phyloP scores from a whole-genome alignment of 2,888 invertebrate species.

The Phrixothrix hirtus region DNA sequence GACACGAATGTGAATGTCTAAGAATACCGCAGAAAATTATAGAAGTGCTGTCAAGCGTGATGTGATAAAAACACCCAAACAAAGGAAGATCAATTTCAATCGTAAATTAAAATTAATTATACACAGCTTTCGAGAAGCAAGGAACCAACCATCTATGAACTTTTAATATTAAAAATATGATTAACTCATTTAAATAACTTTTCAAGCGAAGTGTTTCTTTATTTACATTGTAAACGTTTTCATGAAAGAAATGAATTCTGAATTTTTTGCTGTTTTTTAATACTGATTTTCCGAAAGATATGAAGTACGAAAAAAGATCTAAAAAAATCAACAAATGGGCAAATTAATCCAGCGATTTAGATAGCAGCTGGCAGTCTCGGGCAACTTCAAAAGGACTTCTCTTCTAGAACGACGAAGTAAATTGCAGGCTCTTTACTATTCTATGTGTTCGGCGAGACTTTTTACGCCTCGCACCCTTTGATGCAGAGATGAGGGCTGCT shows the following conservation, averaged over 20 bases:
- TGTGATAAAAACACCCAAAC: background rate
- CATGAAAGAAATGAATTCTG: too few relatives aligned
- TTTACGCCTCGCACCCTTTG: slow-evolving; percentile 31
- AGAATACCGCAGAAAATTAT: too few relatives aligned
- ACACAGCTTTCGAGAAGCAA: too few relatives aligned
- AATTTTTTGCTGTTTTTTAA: background rate
- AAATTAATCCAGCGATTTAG: slow-evolving; percentile 28
- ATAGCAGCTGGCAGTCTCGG: slow-evolving; percentile 23
- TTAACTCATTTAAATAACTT: background rate
- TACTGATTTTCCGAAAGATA: background rate
- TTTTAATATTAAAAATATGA: too few relatives aligned
- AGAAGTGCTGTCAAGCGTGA: background rate
- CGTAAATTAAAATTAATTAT: too few relatives aligned
- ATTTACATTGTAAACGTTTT: background rate
- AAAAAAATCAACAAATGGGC: slow-evolving; percentile 11
- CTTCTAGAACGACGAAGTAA: slow-evolving; percentile 29
- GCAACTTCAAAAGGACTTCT: slow-evolving; percentile 30
- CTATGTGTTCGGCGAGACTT: slow-evolving; percentile 30
- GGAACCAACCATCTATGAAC: too few relatives aligned
- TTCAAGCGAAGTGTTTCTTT: background rate
- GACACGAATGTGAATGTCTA: too few relatives aligned
- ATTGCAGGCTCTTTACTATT: slow-evolving; percentile 34
- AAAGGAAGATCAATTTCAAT: too few relatives aligned
- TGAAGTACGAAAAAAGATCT: background rate
- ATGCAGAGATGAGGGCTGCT: slow-evolving; percentile 32